Evolutionary conservation across 2,888 invertebrate species (phyloP), one percentile per base, ranked within the genome.

Genomic region (Chrysina gloriosa): DNA sequence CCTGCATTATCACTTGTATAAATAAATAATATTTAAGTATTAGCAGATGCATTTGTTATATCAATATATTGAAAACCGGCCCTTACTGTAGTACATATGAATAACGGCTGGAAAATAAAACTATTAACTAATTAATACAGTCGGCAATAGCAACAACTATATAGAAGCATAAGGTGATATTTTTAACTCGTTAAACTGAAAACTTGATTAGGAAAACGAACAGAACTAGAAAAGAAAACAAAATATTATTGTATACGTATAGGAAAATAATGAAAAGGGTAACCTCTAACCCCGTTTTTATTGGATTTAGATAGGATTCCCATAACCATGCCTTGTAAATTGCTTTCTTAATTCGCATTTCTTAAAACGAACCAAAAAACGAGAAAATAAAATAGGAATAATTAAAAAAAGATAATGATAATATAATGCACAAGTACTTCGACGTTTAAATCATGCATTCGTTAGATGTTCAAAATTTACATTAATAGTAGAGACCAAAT

Each of bases 401-500:
- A 48, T 63, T 16, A 48, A 63, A 63, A 36, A 14, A 23, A 61
- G 42, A 29, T 61, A 61, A 61, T 39, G 23, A 58, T 42, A 52
- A 39, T 50, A 27, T 52, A 64, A 64, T 66, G 66, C 66, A 66
- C 58, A 58, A 56, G 48, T 58, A 48, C 58, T 65, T 66, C 66
- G 66, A 56, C 48, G 58, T 45, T 58, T 66, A 58, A 65, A 39
- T 45, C 58, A 58, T 66, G 56, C 56, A 58, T 58, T 66, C 54
- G 65, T 65, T 65, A 65, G 54, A 65, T 56, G 45, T 47, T 47
- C 45, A 65, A 56, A 64, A 45, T 54, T 65, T 65, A 54, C 65
- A 56, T 56, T 65, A 54, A 56, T 31, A 52, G n/a, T 65, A 65
- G 65, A 65, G 65, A 65, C 56, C 64, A 64, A 64, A 64, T 64